phyloP scores from a whole-genome alignment of 2,888 invertebrate species.

The Synergus umbraculus region DNA sequence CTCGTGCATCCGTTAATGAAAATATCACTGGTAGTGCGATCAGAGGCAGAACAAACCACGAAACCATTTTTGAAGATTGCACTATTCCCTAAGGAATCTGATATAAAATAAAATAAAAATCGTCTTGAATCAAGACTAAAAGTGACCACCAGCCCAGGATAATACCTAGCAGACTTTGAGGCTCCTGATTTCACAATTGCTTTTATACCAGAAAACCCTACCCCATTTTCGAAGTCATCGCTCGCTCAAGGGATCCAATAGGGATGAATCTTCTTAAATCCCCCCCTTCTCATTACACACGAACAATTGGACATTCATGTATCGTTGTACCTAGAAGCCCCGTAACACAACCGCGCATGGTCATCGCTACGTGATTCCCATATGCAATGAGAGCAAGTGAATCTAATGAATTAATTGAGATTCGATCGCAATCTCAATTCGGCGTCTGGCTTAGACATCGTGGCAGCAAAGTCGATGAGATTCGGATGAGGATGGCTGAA shows the following conservation, averaged over 20 bases:
- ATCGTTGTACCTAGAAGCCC: constrained; percentile 28
- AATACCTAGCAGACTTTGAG: constrained; percentile 56
- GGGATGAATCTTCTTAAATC: constrained; percentile 50
- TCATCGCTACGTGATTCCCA: constrained; percentile 69
- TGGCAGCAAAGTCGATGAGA: neutral
- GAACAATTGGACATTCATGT: constrained; percentile 40
- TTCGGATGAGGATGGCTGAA: neutral
- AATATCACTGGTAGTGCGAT: neutral
- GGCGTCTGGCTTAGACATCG: constrained; percentile 45
- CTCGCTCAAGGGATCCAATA: constrained; percentile 27
- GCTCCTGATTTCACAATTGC: constrained; percentile 65
- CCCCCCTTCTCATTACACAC: constrained; percentile 53
- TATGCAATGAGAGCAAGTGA: constrained; percentile 56
- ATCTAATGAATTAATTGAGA: constrained; percentile 70
- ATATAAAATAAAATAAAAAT: neutral
- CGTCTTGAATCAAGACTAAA: neutral
- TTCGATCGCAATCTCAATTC: constrained; percentile 55
- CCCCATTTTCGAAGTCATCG: constrained; percentile 38
- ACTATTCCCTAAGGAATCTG: neutral
- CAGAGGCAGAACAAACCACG: constrained; percentile 10
- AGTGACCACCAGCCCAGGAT: neutral
- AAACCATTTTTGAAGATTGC: neutral
- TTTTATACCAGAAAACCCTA: constrained; percentile 67
- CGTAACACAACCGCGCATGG: constrained; percentile 63
- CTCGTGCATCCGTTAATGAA: neutral